Conservation (phyloP, 2,113 vertebrate species). For the Pseudorasbora parva region DNA sequence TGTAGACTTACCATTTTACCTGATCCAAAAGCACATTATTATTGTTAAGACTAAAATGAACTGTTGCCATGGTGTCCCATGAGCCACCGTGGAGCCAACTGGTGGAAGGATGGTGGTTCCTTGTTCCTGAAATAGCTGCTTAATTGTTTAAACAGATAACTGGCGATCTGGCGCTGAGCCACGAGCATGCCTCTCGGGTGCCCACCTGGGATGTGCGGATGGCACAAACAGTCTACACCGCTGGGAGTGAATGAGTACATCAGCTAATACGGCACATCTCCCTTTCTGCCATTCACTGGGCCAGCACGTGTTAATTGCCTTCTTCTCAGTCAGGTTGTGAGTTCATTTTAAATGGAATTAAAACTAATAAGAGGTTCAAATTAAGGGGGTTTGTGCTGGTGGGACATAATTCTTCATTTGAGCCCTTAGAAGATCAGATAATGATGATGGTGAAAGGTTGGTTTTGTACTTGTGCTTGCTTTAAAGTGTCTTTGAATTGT, state of each 20-base stretch:
- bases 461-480: constrained; percentile 3
- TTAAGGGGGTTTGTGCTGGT: constrained; percentile 55
- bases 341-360: constrained; percentile 73
- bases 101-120: constrained; percentile 61
- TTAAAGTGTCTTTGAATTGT: constrained; percentile 1
- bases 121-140: constrained; percentile 76
- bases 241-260: constrained; percentile 72
- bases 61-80: constrained; percentile 70
- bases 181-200: constrained; percentile 69
- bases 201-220: constrained; percentile 75
- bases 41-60: constrained; percentile 60
- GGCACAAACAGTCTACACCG: constrained; percentile 67
- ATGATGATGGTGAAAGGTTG: constrained; percentile 37
- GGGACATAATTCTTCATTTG: constrained; percentile 50
- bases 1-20: constrained; percentile 1
- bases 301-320: constrained; percentile 73
- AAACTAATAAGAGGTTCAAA: constrained; percentile 62
- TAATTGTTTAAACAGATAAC: constrained; percentile 81
- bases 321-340: constrained; percentile 73
- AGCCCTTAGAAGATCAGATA: constrained; percentile 42
- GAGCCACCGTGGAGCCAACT: constrained; percentile 49
- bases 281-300: constrained; percentile 70
- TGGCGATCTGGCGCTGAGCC: constrained; percentile 71
- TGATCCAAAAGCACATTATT: constrained; percentile 57
- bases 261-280: constrained; percentile 69